Percentiles rank a stretch among this genome's conserved stretches.
Conservation (phyloP, 2,888 invertebrate species). For the Vannuccia rotundouncinata region DNA sequence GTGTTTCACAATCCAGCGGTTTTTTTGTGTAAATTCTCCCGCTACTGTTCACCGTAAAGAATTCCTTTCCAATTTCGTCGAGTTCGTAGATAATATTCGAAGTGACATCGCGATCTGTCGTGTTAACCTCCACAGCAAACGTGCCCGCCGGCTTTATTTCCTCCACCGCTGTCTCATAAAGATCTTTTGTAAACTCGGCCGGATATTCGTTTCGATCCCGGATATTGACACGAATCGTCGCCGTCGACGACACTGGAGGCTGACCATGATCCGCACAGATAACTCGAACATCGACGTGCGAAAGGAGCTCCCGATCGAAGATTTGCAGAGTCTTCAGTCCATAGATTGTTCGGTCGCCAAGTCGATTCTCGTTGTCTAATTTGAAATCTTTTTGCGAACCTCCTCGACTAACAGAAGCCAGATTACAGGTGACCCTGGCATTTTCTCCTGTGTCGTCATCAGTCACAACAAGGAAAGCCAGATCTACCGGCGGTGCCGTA, state of each 20-base stretch:
- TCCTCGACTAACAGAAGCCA: neutral
- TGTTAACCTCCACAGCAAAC: constrained; percentile 17
- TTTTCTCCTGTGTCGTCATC: constrained; percentile 34
- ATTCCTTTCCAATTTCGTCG: neutral
- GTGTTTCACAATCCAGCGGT: constrained; percentile 32
- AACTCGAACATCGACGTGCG: neutral
- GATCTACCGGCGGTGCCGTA: neutral
- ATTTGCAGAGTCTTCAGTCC: neutral
- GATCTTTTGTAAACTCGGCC: constrained; percentile 3
- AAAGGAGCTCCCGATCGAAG: neutral
- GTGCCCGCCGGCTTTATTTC: constrained; percentile 14
- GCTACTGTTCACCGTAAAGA: constrained; percentile 28
- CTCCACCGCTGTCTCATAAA: constrained; percentile 31
- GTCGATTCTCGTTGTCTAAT: constrained; percentile 12
- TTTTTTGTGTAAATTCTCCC: constrained; percentile 5
- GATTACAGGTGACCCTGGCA: constrained; percentile 29
- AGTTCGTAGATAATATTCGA: constrained; percentile 9
- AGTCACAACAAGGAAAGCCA: constrained; percentile 18
- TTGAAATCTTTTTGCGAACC: neutral
- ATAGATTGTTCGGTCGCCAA: constrained; percentile 1
- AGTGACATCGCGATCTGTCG: constrained; percentile 31
- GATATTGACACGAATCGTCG: constrained; percentile 15
- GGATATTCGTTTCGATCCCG: constrained; percentile 32
- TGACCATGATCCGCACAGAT: constrained; percentile 28
- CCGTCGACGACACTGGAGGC: constrained; percentile 21